These are phyloP conservation scores for Crenichthys baileyi DNA, from an alignment of 2,797 vertebrate species.

Conservation along the genomic window DNA sequence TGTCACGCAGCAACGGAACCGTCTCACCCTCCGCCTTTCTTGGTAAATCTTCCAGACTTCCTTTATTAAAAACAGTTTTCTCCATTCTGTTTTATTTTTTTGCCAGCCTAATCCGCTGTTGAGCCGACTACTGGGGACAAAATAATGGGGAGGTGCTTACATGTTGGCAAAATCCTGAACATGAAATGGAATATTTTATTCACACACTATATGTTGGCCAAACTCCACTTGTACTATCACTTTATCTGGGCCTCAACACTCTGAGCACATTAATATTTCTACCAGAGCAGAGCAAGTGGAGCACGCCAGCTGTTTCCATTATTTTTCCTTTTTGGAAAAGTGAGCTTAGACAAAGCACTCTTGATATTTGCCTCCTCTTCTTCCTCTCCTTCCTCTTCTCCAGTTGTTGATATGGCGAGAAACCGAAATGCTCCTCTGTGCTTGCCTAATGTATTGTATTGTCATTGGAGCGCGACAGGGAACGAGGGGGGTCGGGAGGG, in stretches of 20 bases:
- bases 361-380: slow-evolving; percentile 35
- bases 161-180: slow-evolving; percentile 44
- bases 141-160: slow-evolving; percentile 43
- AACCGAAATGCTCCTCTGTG: slow-evolving; percentile 54
- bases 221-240: slow-evolving; percentile 62
- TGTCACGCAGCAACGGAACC: slow-evolving; percentile 97
- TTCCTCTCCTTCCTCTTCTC: slow-evolving; percentile 31
- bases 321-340: slow-evolving; percentile 47
- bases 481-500: slow-evolving; percentile 34
- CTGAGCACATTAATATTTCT: slow-evolving; percentile 73
- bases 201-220: slow-evolving; percentile 51
- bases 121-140: slow-evolving; percentile 17
- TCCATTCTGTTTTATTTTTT: neutral
- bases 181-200: slow-evolving; percentile 72
- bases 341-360: slow-evolving; percentile 65
- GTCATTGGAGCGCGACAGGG: slow-evolving; percentile 63
- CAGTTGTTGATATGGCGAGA: slow-evolving; percentile 62
- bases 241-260: slow-evolving; percentile 69
- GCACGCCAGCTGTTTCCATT: slow-evolving; percentile 60
- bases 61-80: neutral
- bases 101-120: neutral
- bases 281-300: slow-evolving; percentile 59
- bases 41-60: slow-evolving; percentile 78
- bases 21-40: slow-evolving; percentile 98
- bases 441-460: slow-evolving; percentile 69